These are phyloP conservation scores for Dendrolimus kikuchii DNA, from an alignment of 1,140 invertebrate species.

Conservation along the genomic window DNA sequence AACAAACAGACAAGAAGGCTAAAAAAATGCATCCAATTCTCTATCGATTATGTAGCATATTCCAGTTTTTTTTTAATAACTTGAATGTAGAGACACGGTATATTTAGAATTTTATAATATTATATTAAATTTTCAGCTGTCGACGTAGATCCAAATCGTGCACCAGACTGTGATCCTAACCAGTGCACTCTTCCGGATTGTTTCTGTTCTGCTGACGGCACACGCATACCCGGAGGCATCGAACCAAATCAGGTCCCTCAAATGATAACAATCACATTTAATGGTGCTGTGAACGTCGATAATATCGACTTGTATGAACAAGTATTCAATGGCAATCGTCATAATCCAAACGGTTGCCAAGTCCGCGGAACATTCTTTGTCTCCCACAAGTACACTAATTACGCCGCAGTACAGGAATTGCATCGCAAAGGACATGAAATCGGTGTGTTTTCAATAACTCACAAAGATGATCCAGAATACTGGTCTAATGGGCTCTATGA, in stretches of 20 bases:
- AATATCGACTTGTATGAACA: slow-evolving; percentile 95
- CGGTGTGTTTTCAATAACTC: slow-evolving; percentile 93
- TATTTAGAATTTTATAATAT: slow-evolving; percentile 1
- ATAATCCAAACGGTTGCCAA: slow-evolving; percentile 95
- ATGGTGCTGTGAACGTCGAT: slow-evolving; percentile 94
- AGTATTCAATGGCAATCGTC: slow-evolving; percentile 88
- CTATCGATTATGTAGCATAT: too few species aligned
- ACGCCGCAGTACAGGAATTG: slow-evolving; percentile 93
- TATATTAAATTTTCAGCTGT: slow-evolving; percentile 76
- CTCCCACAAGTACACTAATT: slow-evolving; percentile 97
- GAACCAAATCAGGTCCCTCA: slow-evolving; percentile 91
- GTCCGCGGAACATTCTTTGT: slow-evolving; percentile 96
- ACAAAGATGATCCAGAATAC: slow-evolving; percentile 91
- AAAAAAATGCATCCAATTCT: too few species aligned
- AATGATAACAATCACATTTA: slow-evolving; percentile 96
- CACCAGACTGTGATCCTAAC: slow-evolving; percentile 90
- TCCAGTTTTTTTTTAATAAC: not conserved
- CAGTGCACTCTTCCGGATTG: slow-evolving; percentile 93
- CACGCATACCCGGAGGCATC: slow-evolving; percentile 87
- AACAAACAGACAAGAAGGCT: too few species aligned
- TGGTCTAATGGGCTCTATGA: slow-evolving; percentile 92
- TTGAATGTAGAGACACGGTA: not conserved
- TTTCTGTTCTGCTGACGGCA: slow-evolving; percentile 95
- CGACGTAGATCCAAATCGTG: slow-evolving; percentile 87
- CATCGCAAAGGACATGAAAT: slow-evolving; percentile 95